phyloP scores from a whole-genome alignment of 2,888 invertebrate species.

The Trichopria drosophilae region DNA sequence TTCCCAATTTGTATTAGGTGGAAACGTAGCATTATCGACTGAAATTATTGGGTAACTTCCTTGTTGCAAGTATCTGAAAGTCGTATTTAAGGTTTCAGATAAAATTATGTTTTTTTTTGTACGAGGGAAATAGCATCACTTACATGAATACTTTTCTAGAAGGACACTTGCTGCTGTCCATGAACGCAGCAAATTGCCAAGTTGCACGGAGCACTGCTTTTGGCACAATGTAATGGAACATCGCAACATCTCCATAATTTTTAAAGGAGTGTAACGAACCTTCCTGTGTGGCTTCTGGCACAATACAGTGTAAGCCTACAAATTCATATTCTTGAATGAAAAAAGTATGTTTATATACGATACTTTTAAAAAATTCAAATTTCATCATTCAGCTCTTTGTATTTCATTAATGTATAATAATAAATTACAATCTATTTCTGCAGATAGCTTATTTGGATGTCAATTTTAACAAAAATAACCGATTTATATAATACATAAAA shows the following conservation, averaged over 20 bases:
- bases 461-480: not conserved
- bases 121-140: constrained; percentile 33
- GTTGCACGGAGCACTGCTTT: constrained; percentile 59
- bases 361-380: not conserved
- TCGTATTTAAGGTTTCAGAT: constrained; percentile 18
- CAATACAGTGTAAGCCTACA: constrained; percentile 15
- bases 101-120: not conserved
- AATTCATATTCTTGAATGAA: no score
- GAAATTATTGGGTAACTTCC: constrained; percentile 63
- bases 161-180: constrained; percentile 57
- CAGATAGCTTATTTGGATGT: not conserved
- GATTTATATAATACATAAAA: not conserved
- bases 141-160: constrained; percentile 58
- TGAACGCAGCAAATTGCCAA: constrained; percentile 61
- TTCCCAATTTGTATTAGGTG: constrained; percentile 53
- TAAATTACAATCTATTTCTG: not conserved
- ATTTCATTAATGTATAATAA: not conserved
- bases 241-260: constrained; percentile 59
- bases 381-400: not conserved
- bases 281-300: constrained; percentile 60
- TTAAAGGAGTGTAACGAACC: constrained; percentile 58
- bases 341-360: not conserved
- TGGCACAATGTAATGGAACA: constrained; percentile 60
- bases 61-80: constrained; percentile 61
- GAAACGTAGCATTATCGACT: constrained; percentile 60